A percentile compares a stretch with the other conserved stretches of the same genome.
Evolutionary conservation across 2,888 invertebrate genomes (phyloP).

Genomic region (Sussaba pulchella): DNA sequence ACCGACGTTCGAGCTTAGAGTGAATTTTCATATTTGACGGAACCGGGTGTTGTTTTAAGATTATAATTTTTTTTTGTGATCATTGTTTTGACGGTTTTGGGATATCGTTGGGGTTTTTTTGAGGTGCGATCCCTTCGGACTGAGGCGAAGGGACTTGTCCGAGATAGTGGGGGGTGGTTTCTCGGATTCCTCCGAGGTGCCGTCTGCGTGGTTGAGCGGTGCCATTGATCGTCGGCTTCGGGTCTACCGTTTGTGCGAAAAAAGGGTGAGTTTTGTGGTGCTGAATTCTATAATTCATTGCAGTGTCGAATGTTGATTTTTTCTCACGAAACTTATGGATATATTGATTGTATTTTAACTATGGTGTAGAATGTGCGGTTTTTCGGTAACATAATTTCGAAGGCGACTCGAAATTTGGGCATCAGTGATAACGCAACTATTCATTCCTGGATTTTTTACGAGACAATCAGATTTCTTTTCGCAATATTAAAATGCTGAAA

Average conservation of each 20-base stretch:
- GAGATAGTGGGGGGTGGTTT: constrained; percentile 42
- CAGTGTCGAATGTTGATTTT: neutral
- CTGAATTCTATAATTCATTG: neutral
- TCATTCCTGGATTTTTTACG: neutral
- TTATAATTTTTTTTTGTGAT: constrained; percentile 1
- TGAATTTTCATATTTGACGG: constrained; percentile 20
- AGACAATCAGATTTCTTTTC: neutral
- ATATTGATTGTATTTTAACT: neutral
- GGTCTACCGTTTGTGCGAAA: constrained; percentile 35
- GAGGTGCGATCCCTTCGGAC: constrained; percentile 15
- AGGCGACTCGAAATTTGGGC: neutral
- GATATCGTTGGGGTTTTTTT: constrained; percentile 4
- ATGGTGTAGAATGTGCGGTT: neutral
- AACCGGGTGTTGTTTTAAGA: constrained; percentile 4
- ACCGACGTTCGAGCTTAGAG: constrained; percentile 36
- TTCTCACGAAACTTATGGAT: neutral
- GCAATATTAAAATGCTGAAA: neutral
- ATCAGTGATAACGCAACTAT: neutral
- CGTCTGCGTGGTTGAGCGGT: constrained; percentile 29
- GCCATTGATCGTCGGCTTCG: constrained; percentile 53
- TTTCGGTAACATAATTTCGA: neutral
- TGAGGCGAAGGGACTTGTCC: constrained; percentile 3
- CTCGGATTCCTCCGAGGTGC: constrained; percentile 30
- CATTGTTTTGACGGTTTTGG: neutral
- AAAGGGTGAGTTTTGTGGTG: constrained; percentile 52